phyloP scores from a whole-genome alignment of 1,140 invertebrate species.

The Calephelis nemesis region DNA sequence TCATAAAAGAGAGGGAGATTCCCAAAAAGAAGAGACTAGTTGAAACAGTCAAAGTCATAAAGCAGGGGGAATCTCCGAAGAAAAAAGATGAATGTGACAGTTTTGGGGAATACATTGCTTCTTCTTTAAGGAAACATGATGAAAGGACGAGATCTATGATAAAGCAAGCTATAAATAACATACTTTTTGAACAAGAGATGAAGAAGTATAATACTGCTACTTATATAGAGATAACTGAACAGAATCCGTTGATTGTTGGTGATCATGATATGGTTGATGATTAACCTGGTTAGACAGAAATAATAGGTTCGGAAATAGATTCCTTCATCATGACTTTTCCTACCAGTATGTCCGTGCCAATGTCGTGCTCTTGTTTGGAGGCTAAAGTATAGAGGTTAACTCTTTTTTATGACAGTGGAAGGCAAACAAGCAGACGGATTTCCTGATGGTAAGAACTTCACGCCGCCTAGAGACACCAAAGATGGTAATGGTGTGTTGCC shows the following conservation, averaged over 20 bases:
- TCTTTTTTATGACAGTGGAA: no score
- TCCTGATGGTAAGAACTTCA: no score
- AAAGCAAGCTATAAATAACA: constrained; percentile 74
- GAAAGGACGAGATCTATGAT: constrained; percentile 67
- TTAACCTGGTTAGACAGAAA: neutral
- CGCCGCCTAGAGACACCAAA: no score
- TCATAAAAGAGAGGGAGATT: constrained; percentile 28
- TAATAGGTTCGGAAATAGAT: no score
- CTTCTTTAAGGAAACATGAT: constrained; percentile 63
- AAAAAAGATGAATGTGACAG: constrained; percentile 70
- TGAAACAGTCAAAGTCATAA: constrained; percentile 40
- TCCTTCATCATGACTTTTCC: no score
- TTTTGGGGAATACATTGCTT: constrained; percentile 69
- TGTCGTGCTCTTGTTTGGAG: no score
- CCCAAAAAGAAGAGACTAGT: constrained; percentile 36
- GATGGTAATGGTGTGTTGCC: no score
- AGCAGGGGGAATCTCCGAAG: constrained; percentile 24
- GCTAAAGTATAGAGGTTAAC: no score
- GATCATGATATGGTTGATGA: constrained; percentile 37
- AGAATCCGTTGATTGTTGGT: constrained; percentile 55
- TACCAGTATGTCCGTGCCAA: no score
- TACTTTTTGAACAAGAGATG: constrained; percentile 70
- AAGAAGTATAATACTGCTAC: constrained; percentile 54
- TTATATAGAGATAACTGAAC: constrained; percentile 50
- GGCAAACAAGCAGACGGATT: no score